Evolutionary conservation across 30 jellyfish, hydroid and myxozoan species (phyloP).

Genomic region (Pelagia noctiluca): DNA sequence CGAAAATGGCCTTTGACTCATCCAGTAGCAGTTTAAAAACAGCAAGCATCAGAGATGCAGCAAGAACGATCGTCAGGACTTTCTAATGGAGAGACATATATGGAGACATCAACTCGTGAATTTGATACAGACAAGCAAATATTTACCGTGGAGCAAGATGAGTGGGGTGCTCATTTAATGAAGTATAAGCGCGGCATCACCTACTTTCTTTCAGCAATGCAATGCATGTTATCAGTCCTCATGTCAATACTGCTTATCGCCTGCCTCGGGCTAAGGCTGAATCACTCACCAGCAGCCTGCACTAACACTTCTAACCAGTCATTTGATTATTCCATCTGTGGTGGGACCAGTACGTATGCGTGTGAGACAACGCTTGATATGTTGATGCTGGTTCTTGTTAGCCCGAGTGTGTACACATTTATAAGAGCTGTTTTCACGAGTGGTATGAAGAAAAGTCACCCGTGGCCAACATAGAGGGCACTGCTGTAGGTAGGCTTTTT

Average conservation of each 20-base stretch:
- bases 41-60: too few species aligned
- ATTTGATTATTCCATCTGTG: not conserved
- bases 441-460: conserved; percentile 82
- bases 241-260: conserved; percentile 62
- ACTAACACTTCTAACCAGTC: not conserved
- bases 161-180: too few species aligned
- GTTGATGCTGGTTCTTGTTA: conserved; percentile 73
- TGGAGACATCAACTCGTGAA: too few species aligned
- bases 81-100: too few species aligned
- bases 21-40: too few species aligned
- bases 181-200: conserved; percentile 75
- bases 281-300: conserved; percentile 5
- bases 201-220: conserved; percentile 52
- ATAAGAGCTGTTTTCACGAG: conserved; percentile 64
- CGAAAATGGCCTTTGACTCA: too few species aligned
- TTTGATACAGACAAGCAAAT: too few species aligned
- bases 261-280: conserved; percentile 71
- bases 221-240: conserved; percentile 62
- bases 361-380: conserved; percentile 79
- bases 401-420: conserved; percentile 73
- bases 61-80: too few species aligned
- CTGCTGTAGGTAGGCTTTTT: conserved; percentile 86
- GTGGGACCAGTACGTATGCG: conserved; percentile 9
- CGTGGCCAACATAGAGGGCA: conserved; percentile 94
- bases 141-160: too few species aligned